Conservation (phyloP, 2,797 vertebrate species). For the Acrossocheilus wenchowensis region DNA sequence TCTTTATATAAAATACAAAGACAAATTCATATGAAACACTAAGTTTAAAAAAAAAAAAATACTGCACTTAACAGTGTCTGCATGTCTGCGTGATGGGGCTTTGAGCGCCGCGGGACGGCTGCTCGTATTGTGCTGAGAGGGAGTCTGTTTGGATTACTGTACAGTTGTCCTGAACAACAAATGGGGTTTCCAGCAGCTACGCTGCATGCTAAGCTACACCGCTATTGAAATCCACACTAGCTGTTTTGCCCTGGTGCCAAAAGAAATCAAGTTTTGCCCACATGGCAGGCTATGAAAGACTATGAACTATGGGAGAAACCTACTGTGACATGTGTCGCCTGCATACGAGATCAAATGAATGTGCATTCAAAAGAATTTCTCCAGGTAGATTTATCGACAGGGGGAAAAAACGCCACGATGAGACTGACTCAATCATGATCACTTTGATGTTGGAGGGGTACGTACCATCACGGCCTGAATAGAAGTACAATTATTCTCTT, state of each 20-base stretch:
- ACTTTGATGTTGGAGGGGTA: conserved; percentile 63
- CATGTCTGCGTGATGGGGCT: neutral
- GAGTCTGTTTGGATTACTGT: conserved; percentile 42
- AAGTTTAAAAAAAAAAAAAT: conserved; percentile 11
- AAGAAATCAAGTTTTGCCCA: conserved; percentile 83
- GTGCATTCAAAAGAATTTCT: conserved; percentile 67
- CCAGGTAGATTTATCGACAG: conserved; percentile 66
- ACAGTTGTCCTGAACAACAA: conserved; percentile 61
- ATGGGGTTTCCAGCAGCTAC: conserved; percentile 50
- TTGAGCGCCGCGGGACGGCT: conserved; percentile 27
- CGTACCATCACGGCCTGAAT: conserved; percentile 56
- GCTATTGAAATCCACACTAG: conserved; percentile 62
- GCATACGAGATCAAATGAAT: conserved; percentile 70
- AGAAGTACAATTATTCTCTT: conserved; percentile 60
- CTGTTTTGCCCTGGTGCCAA: conserved; percentile 75
- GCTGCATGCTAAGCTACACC: conserved; percentile 52
- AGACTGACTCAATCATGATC: conserved; percentile 66
- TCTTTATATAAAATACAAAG: neutral
- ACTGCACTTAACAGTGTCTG: conserved; percentile 10
- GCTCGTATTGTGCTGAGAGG: conserved; percentile 34
- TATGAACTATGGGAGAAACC: conserved; percentile 87
- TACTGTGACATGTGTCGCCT: conserved; percentile 77
- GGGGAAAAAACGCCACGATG: conserved; percentile 59
- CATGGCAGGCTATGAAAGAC: conserved; percentile 86
- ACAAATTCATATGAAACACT: neutral